These are phyloP conservation scores for Enteromius anoplus DNA, from an alignment of 2,797 vertebrate genomes.

Conservation along the genomic window DNA sequence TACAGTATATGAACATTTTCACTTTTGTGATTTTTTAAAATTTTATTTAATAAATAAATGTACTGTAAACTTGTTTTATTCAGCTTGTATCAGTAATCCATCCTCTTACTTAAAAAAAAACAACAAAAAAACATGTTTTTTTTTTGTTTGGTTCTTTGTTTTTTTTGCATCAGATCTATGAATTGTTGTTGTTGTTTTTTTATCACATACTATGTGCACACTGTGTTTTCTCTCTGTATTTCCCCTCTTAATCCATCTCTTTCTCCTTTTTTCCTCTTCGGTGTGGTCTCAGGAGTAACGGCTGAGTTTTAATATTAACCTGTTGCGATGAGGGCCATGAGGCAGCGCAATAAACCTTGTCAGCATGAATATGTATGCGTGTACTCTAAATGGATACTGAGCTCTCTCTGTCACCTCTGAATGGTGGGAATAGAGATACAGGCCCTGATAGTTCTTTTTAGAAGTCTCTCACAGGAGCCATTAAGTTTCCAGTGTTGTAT, in stretches of 20 bases:
- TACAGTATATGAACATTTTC: not conserved
- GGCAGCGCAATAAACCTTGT: constrained; percentile 50
- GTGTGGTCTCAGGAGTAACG: constrained; percentile 31
- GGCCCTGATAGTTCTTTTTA: constrained; percentile 58
- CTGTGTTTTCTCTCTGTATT: not conserved
- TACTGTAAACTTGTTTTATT: not conserved
- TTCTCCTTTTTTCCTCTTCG: constrained; percentile 34
- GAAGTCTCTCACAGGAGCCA: constrained; percentile 52
- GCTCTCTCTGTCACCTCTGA: constrained; percentile 58
- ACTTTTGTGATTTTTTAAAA: not conserved
- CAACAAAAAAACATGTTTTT: no score
- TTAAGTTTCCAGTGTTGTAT: constrained; percentile 51
- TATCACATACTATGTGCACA: constrained; percentile 1
- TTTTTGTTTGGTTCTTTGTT: no score
- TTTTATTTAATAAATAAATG: not conserved
- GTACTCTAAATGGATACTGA: constrained; percentile 57
- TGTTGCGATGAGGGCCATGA: constrained; percentile 55
- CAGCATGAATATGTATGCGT: constrained; percentile 63
- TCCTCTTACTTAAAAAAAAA: no score
- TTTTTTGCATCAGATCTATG: no score
- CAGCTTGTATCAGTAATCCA: not conserved
- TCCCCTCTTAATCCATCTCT: not conserved
- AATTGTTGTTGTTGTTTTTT: not conserved
- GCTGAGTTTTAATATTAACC: constrained; percentile 62
- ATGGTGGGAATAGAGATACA: constrained; percentile 63